A percentile compares a stretch with the other conserved stretches of the same genome.
phyloP scores from a whole-genome alignment of 92 coral and sea anemone species.

The Umimayanthus chanpuru region DNA sequence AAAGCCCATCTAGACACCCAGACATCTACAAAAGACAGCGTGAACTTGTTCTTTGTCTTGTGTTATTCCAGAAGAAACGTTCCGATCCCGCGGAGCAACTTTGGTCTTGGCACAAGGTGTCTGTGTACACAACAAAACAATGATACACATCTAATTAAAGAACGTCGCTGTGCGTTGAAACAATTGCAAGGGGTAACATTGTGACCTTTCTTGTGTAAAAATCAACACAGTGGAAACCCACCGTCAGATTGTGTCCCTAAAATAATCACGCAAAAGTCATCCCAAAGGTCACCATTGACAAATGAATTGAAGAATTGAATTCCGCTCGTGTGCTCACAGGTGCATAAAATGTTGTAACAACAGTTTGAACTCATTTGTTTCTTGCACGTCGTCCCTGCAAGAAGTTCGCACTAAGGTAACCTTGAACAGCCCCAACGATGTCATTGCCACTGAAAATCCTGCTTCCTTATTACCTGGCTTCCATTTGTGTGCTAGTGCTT shows the following conservation, averaged over 20 bases:
- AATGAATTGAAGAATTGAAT: constrained; percentile 26
- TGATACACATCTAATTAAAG: constrained; percentile 28
- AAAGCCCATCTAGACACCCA: constrained; percentile 44
- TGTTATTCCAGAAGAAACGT: constrained; percentile 36
- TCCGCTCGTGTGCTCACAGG: constrained; percentile 20
- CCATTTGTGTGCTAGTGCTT: constrained; percentile 22
- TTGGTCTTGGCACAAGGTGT: constrained; percentile 21
- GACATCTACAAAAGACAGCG: constrained; percentile 42
- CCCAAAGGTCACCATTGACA: constrained; percentile 35
- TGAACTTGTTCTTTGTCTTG: constrained; percentile 32
- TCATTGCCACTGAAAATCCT: constrained; percentile 7
- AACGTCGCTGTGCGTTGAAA: neutral
- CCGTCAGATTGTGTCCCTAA: constrained; percentile 11
- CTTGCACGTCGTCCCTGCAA: neutral
- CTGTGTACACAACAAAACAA: constrained; percentile 25
- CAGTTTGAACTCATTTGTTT: neutral
- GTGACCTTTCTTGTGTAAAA: constrained; percentile 41
- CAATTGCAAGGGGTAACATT: constrained; percentile 23
- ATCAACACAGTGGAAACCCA: constrained; percentile 15
- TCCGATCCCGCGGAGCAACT: constrained; percentile 41
- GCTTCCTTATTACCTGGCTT: constrained; percentile 21
- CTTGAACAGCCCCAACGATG: neutral
- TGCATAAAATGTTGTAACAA: constrained; percentile 22
- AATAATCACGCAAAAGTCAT: constrained; percentile 48
- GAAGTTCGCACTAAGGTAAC: neutral